Percentiles rank a stretch among this genome's conserved stretches.
Conservation (phyloP, 2,797 vertebrate species). For the Gouania willdenowi region DNA sequence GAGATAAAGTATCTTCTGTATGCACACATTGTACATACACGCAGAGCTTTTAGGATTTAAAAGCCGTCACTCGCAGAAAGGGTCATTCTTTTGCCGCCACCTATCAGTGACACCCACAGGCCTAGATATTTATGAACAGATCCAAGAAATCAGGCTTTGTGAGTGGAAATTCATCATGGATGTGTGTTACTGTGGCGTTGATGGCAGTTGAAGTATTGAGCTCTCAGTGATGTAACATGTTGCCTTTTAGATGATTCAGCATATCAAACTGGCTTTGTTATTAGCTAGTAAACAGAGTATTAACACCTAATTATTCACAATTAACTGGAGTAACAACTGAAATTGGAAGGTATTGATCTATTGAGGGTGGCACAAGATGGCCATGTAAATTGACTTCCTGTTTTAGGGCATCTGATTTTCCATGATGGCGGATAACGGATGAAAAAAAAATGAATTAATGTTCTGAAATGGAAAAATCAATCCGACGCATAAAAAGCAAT, state of each 20-base stretch:
- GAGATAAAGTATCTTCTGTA: conserved; percentile 20
- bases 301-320: conserved; percentile 28
- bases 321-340: conserved; percentile 16
- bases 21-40: conserved; percentile 7
- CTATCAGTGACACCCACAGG: conserved; percentile 38
- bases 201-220: conserved; percentile 24
- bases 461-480: too few species aligned
- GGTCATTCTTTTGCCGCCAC: conserved; percentile 33
- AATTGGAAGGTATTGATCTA: conserved; percentile 19
- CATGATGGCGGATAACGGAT: too few species aligned
- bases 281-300: conserved; percentile 32
- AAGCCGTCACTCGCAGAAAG: conserved; percentile 39
- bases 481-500: too few species aligned
- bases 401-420: too few species aligned
- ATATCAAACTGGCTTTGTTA: conserved; percentile 12
- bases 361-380: not conserved
- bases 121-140: conserved; percentile 4
- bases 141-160: conserved; percentile 3
- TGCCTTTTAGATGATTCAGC: conserved; percentile 13
- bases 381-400: not conserved
- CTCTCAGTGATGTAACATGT: conserved; percentile 20
- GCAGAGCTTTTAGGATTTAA: conserved; percentile 32
- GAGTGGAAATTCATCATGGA: conserved; percentile 9
- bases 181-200: conserved; percentile 9
- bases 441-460: too few species aligned